Evolutionary conservation across 2,888 invertebrate species (phyloP).

Genomic region (Eristalinus aeneus): DNA sequence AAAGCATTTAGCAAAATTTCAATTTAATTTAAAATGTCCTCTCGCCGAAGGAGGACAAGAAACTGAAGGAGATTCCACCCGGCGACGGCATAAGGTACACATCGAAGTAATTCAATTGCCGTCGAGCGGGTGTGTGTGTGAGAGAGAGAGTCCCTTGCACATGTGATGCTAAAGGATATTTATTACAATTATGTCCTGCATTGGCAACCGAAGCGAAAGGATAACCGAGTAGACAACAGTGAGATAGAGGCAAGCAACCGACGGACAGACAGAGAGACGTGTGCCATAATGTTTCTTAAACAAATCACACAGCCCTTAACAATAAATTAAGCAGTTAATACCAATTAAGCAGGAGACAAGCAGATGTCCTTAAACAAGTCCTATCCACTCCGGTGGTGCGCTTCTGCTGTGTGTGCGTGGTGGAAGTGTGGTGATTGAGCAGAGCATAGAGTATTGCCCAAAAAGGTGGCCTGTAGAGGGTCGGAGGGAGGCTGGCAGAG

Average conservation of each 20-base stretch:
- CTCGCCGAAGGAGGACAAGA: constrained; percentile 1
- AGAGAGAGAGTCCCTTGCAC: constrained; percentile 32
- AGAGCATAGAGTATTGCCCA: neutral
- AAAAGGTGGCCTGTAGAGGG: neutral
- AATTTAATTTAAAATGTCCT: constrained; percentile 70
- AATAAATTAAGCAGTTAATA: constrained; percentile 79
- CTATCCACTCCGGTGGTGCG: neutral
- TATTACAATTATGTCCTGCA: constrained; percentile 71
- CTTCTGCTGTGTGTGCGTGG: constrained; percentile 40
- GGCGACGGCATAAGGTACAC: neutral
- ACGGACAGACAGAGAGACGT: constrained; percentile 45
- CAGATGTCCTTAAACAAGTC: constrained; percentile 76
- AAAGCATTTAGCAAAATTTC: constrained; percentile 69
- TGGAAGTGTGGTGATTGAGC: constrained; percentile 66
- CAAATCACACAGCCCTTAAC: constrained; percentile 79
- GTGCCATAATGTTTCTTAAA: constrained; percentile 77
- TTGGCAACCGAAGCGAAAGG: constrained; percentile 67
- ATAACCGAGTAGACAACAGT: constrained; percentile 30
- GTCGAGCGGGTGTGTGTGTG: constrained; percentile 17
- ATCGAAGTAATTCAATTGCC: constrained; percentile 64
- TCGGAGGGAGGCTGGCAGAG: neutral
- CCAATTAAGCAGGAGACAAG: constrained; percentile 79
- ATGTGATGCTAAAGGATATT: constrained; percentile 63
- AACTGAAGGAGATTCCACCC: too few relatives aligned
- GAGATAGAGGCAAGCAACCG: neutral